Evolutionary conservation across 2,113 vertebrate species (phyloP).

Genomic region (Eptatretus burgeri): DNA sequence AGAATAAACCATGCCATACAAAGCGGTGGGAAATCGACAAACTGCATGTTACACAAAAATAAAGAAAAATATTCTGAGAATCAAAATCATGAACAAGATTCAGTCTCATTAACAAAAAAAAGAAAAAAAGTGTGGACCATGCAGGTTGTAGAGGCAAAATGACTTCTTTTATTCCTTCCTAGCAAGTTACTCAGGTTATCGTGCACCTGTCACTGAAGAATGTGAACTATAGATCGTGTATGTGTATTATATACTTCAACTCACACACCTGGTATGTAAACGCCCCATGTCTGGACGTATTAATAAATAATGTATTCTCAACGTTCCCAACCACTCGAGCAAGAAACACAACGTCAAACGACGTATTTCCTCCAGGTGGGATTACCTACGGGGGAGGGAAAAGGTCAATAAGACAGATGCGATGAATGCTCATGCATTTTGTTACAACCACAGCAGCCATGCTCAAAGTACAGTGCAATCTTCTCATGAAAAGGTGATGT

Average conservation of each 20-base stretch:
- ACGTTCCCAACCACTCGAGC: slow-evolving; percentile 90
- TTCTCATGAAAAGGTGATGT: too few relatives aligned
- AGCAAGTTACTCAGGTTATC: too few relatives aligned
- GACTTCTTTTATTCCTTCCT: background rate
- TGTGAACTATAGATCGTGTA: too few relatives aligned
- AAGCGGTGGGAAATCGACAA: too few relatives aligned
- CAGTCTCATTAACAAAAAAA: too few relatives aligned
- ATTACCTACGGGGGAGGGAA: slow-evolving; percentile 34
- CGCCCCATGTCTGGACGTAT: slow-evolving; percentile 89
- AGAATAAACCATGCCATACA: too few relatives aligned
- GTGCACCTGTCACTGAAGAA: too few relatives aligned
- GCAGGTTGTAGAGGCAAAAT: background rate
- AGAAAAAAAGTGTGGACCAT: background rate
- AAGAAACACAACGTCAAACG: slow-evolving; percentile 94
- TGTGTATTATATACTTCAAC: background rate
- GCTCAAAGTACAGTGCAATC: too few relatives aligned
- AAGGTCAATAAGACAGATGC: too few relatives aligned
- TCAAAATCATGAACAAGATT: background rate
- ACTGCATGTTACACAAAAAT: slow-evolving; percentile 4
- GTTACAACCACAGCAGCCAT: too few relatives aligned
- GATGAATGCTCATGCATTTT: too few relatives aligned
- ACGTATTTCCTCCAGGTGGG: slow-evolving; percentile 86
- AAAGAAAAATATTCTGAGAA: slow-evolving; percentile 4
- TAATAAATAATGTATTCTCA: slow-evolving; percentile 99
- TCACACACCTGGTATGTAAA: slow-evolving; percentile 90